Evolutionary conservation across 2,797 vertebrate species (phyloP).

Genomic region (Neosilurus mollespiculum): DNA sequence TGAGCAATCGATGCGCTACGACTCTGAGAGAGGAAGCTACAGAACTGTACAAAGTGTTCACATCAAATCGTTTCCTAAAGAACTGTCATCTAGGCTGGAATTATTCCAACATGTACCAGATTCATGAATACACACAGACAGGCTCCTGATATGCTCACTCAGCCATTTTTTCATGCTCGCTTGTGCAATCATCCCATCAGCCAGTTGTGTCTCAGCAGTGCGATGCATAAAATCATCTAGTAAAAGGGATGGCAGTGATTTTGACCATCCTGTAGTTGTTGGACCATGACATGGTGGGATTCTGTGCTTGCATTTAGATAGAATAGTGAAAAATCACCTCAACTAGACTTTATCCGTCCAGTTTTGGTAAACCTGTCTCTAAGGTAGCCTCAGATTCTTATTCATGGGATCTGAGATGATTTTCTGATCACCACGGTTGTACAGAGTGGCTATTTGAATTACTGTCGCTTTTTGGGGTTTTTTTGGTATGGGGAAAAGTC

Average conservation of each 20-base stretch:
- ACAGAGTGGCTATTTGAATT: not conserved
- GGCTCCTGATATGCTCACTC: not conserved
- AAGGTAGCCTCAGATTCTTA: not conserved
- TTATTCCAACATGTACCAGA: not conserved
- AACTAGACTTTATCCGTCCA: not conserved
- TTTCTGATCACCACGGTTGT: not conserved
- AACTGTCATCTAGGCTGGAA: not conserved
- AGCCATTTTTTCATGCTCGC: not conserved
- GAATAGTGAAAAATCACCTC: not conserved
- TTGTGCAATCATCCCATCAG: not conserved
- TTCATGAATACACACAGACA: not conserved
- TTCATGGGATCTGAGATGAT: not conserved
- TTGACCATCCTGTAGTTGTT: too few species aligned
- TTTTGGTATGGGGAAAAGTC: too few species aligned
- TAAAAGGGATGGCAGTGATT: too few species aligned
- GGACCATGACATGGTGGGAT: too few species aligned
- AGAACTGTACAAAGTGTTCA: not conserved
- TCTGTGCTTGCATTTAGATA: not conserved
- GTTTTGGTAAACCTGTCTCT: not conserved
- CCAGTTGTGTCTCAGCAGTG: not conserved
- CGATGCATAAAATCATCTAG: not conserved
- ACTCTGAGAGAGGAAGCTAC: constrained; percentile 13
- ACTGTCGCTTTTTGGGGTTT: not conserved
- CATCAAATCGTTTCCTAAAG: not conserved
- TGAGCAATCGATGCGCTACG: constrained; percentile 25